Base-by-base conservation (phyloP, 2,888 invertebrate genomes). In the Drosophila birchii region DNA sequence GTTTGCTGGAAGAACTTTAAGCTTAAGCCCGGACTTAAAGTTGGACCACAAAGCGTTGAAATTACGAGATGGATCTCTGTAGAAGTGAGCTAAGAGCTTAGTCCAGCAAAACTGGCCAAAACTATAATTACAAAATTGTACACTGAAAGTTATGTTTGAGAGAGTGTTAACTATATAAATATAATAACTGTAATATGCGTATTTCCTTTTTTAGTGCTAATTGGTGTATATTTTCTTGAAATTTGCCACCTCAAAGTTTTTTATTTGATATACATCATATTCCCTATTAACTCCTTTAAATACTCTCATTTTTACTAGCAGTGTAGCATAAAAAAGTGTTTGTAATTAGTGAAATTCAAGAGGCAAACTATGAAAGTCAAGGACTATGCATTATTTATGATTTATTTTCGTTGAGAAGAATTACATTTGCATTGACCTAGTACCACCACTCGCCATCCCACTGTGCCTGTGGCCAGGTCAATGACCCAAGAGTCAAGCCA, bases 1-100 rank as follows among this genome's bases (percentile, higher is more conserved):
- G 67, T n/a, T 20, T 36, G 55, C 45, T 55, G 43, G 26, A 36
- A 47, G 23, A 34, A 58, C 59, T 59, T 59, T 59, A 59, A 59
- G 49, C 58, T 20, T 45, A 16, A 16, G 36, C 29, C 11, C 5
- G 18, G 45, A 49, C 59, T 59, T 59, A 59, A 59, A 59, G 59
- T 51, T 41, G 5, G 14, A 29, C 49, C 29, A 16, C 47, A 20
- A 38, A 38, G 49, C 49, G 38, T 7, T 59, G 59, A 29, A 38
- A 49, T 59, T 51, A 51, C 59, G 59, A 59, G 39, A 4, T n/a
- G 39, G 59, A 32, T 51, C 32, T 32, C 20, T 32, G 12, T 5
- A 49, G 29, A 16, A 59, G 20, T 39, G 38, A 59, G 59, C 58
- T 58, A 14, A 41, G 26, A 18, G 29, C 41, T 56, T 56, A 54